These are phyloP conservation scores for Sula dactylatra DNA, from an alignment of 2,113 vertebrate species.

Conservation along the genomic window DNA sequence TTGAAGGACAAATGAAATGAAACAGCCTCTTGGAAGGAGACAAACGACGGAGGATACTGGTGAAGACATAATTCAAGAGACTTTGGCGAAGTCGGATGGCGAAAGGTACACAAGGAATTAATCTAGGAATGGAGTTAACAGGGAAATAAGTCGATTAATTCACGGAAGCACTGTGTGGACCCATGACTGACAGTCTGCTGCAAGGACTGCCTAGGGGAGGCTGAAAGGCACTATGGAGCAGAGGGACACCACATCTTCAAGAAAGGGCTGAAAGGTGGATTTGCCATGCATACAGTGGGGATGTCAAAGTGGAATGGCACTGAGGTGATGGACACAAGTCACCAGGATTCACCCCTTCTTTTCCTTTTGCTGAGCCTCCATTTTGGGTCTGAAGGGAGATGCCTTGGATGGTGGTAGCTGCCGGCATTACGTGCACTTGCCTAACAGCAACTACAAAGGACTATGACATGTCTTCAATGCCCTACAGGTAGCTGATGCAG, in stretches of 20 bases:
- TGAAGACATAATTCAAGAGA: not conserved
- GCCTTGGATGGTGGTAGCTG: not conserved
- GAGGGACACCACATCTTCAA: not conserved
- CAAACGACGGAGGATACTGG: not conserved
- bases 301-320: not conserved
- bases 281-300: not conserved
- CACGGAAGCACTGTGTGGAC: not conserved
- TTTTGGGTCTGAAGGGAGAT: not conserved
- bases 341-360: not conserved
- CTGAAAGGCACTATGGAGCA: not conserved
- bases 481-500: not conserved
- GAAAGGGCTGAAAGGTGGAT: not conserved
- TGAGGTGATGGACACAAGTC: not conserved
- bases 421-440: not conserved
- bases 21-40: constrained; percentile 47
- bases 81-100: not conserved
- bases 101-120: constrained; percentile 27
- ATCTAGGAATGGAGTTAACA: not conserved
- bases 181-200: not conserved
- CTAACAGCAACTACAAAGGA: not conserved
- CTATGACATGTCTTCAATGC: not conserved
- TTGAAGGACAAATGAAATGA: constrained; percentile 44
- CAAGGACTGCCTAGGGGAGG: not conserved
- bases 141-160: not conserved
- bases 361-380: not conserved